A percentile compares a stretch with the other conserved stretches of the same genome.
Evolutionary conservation across 2,113 vertebrate genomes (phyloP).

Genomic region (Siniperca knerii): DNA sequence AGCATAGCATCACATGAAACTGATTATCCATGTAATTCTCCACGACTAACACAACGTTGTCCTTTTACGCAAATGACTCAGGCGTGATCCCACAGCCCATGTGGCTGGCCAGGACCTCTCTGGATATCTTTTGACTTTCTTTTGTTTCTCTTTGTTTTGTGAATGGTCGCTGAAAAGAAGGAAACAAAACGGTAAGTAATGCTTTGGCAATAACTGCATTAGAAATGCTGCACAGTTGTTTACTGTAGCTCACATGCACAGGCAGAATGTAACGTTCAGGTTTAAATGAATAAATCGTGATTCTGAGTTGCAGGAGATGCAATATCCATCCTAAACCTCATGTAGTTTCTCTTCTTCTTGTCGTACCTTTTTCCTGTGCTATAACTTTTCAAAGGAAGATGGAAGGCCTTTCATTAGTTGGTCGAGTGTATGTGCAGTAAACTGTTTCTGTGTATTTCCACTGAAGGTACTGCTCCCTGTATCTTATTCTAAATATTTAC

Average conservation of each 20-base stretch:
- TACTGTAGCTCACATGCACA: neutral
- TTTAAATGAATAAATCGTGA: neutral
- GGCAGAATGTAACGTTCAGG: neutral
- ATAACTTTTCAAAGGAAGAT: neutral
- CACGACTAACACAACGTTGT: constrained; percentile 39
- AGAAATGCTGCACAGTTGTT: neutral
- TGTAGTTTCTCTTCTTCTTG: neutral
- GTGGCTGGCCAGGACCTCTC: constrained; percentile 18
- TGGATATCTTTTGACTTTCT: neutral
- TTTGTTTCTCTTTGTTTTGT: neutral
- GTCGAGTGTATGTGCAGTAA: neutral
- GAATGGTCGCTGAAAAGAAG: neutral
- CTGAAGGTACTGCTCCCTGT: neutral
- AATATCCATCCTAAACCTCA: accelerated
- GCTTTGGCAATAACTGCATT: neutral
- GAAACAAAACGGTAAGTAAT: constrained; percentile 50
- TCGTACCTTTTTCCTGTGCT: neutral
- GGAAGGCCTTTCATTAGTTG: neutral
- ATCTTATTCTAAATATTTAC: neutral
- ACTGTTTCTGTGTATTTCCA: neutral
- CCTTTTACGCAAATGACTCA: constrained; percentile 63
- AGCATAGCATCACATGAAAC: constrained; percentile 72
- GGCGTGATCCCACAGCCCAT: constrained; percentile 60
- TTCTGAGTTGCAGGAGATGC: neutral
- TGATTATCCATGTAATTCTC: constrained; percentile 68